phyloP scores from a whole-genome alignment of 2,797 vertebrate species.

The Molossus molossus region DNA sequence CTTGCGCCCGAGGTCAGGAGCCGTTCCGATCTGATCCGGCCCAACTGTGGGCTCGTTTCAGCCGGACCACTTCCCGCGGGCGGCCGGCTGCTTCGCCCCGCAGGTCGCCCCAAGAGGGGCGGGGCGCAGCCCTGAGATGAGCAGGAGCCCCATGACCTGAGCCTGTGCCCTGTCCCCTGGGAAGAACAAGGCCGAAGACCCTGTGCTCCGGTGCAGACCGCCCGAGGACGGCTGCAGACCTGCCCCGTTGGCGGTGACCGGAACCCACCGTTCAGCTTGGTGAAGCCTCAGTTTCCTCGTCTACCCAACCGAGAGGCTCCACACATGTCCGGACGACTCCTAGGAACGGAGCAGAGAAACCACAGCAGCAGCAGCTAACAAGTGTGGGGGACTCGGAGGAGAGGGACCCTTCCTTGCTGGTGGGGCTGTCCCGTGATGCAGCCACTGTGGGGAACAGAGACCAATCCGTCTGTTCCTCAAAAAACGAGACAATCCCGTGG shows the following conservation, averaged over 20 bases:
- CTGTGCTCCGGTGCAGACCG: not conserved
- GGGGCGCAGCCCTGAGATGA: not conserved
- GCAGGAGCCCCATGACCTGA: too few relatives aligned
- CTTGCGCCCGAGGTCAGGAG: slow-evolving; percentile 26
- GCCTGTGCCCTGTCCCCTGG: accelerated
- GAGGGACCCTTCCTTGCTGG: too few relatives aligned
- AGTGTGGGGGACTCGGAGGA: too few relatives aligned
- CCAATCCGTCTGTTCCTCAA: not conserved
- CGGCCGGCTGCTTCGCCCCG: too few relatives aligned
- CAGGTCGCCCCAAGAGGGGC: accelerated
- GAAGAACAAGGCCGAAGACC: not conserved
- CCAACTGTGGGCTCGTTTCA: not conserved
- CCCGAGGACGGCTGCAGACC: too few relatives aligned
- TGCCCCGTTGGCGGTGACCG: too few relatives aligned
- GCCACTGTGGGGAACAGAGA: not conserved
- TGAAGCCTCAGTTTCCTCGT: too few relatives aligned
- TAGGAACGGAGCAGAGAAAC: too few relatives aligned
- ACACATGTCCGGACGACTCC: too few relatives aligned
- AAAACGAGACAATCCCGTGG: not conserved
- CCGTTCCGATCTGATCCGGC: slow-evolving; percentile 5
- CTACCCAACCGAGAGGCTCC: too few relatives aligned
- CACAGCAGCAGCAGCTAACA: too few relatives aligned
- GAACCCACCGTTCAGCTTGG: too few relatives aligned
- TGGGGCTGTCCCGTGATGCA: not conserved
- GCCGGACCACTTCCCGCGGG: not conserved